Conservation (phyloP, 2,113 vertebrate genomes). For the Climacteris rufus region DNA sequence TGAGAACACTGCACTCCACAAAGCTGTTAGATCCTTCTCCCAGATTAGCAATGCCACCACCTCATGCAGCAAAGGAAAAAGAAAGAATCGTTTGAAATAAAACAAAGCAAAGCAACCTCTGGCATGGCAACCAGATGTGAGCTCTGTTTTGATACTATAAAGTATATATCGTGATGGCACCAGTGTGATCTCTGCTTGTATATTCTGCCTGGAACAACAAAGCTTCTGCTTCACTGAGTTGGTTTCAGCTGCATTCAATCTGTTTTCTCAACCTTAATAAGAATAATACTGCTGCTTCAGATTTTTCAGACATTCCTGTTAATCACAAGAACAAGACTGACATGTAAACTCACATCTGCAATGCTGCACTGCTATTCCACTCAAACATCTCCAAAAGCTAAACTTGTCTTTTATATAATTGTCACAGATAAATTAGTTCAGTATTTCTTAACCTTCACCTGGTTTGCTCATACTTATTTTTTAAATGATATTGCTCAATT, state of each 20-base stretch:
- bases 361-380: not conserved
- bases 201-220: not conserved
- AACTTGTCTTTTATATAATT: not conserved
- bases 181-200: not conserved
- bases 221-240: not conserved
- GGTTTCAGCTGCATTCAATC: not conserved
- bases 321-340: not conserved
- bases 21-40: not conserved
- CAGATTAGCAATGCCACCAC: not conserved
- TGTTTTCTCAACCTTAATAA: not conserved
- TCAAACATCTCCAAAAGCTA: not conserved
- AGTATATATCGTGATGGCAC: not conserved
- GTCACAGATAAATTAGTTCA: not conserved
- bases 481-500: not conserved
- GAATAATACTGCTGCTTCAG: not conserved
- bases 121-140: not conserved
- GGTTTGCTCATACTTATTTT: not conserved
- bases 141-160: not conserved
- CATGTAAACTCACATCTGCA: not conserved
- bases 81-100: not conserved
- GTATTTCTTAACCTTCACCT: not conserved
- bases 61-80: not conserved
- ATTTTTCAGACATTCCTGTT: not conserved
- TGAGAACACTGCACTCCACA: not conserved
- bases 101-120: not conserved